These are phyloP conservation scores for Melieria crassipennis DNA, from an alignment of 2,888 invertebrate genomes.

Conservation along the genomic window DNA sequence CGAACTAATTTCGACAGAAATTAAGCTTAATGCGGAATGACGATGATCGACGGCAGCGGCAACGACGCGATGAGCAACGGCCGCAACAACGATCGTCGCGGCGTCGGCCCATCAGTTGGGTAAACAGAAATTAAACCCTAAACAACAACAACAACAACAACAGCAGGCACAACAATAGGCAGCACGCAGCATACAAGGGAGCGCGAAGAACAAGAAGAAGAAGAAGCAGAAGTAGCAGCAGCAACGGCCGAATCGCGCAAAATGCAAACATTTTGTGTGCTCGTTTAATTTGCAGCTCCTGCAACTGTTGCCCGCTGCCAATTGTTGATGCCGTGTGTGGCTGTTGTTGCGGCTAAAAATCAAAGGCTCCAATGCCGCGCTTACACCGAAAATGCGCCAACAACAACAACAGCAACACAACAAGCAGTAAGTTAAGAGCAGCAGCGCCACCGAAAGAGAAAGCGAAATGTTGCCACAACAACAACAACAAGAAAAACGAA, in stretches of 20 bases:
- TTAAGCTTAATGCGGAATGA: conserved; percentile 61
- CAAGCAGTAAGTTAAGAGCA: conserved; percentile 20
- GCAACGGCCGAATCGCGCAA: conserved; percentile 39
- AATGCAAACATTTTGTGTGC: conserved; percentile 36
- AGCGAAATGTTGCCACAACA: conserved; percentile 1
- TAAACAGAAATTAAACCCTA: conserved; percentile 53
- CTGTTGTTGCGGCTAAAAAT: conserved; percentile 45
- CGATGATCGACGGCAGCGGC: conserved; percentile 43
- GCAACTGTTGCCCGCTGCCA: conserved; percentile 37
- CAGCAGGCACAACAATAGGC: conserved; percentile 11
- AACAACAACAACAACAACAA: conserved; percentile 38
- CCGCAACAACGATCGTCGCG: conserved; percentile 1
- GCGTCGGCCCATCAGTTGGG: conserved; percentile 46
- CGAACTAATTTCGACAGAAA: conserved; percentile 62
- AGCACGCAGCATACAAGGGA: not conserved
- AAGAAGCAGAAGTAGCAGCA: not conserved
- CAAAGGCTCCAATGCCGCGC: conserved; percentile 55
- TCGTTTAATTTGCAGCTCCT: conserved; percentile 60
- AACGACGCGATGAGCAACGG: not conserved
- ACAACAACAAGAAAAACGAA: not conserved
- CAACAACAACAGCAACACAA: conserved; percentile 26
- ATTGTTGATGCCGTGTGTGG: conserved; percentile 47
- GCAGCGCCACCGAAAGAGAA: not conserved
- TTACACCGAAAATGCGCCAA: conserved; percentile 41
- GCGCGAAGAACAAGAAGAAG: not conserved